Evolutionary conservation across 2,888 invertebrate species (phyloP).

Genomic region (Meiosimyza platycephala): DNA sequence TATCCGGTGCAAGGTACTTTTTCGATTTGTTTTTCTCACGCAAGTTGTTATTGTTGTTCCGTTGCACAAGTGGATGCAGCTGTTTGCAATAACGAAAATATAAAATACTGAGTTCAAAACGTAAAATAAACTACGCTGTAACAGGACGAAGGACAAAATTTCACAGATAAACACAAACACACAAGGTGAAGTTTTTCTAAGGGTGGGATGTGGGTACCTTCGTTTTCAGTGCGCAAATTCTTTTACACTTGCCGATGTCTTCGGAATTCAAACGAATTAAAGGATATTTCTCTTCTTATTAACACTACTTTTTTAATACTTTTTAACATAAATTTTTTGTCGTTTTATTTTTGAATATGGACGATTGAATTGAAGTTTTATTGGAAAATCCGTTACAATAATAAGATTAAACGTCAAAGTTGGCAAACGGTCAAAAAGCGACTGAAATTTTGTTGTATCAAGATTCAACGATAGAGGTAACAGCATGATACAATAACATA

Average conservation of each 20-base stretch:
- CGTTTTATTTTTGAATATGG: too few species aligned
- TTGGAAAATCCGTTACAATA: too few species aligned
- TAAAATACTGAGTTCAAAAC: too few species aligned
- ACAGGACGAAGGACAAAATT: slow-evolving; percentile 21
- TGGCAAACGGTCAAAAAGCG: too few species aligned
- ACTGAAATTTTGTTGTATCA: too few species aligned
- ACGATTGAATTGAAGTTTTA: too few species aligned
- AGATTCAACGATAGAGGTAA: too few species aligned
- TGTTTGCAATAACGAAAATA: slow-evolving; percentile 5
- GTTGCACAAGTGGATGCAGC: slow-evolving; percentile 28
- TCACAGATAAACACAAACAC: not conserved
- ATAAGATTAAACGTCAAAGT: too few species aligned
- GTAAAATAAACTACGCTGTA: not conserved
- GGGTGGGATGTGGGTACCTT: not conserved
- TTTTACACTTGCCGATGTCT: slow-evolving; percentile 11
- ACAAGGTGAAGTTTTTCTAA: not conserved
- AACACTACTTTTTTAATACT: not conserved
- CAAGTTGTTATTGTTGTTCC: not conserved
- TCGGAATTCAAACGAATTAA: not conserved
- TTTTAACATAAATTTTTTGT: too few species aligned
- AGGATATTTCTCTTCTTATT: not conserved
- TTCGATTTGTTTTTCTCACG: not conserved
- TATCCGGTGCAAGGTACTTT: slow-evolving; percentile 10
- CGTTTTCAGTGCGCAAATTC: slow-evolving; percentile 15
- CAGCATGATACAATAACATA: too few species aligned